These are phyloP conservation scores for Mastacembelus armatus DNA, from an alignment of 2,797 vertebrate species.

Conservation along the genomic window DNA sequence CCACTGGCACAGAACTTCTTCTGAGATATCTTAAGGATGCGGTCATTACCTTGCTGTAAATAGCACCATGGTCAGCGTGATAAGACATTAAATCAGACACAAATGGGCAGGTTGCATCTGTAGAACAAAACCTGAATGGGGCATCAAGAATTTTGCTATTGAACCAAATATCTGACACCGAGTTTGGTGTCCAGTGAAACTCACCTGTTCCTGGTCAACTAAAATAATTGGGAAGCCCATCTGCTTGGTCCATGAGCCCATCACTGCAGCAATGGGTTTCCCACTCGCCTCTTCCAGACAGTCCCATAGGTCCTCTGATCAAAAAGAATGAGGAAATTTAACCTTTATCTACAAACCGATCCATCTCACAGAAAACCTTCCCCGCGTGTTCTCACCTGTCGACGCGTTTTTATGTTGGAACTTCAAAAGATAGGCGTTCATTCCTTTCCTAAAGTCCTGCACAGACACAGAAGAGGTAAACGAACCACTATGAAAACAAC, in stretches of 20 bases:
- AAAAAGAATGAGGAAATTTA: too few species aligned
- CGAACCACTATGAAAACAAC: background rate
- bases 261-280: constrained; percentile 95
- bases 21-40: constrained; percentile 92
- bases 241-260: constrained; percentile 98
- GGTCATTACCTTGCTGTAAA: constrained; percentile 90
- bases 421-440: constrained; percentile 96
- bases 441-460: constrained; percentile 98
- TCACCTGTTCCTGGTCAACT: constrained; percentile 95
- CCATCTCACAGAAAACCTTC: background rate
- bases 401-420: constrained; percentile 98
- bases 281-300: constrained; percentile 96
- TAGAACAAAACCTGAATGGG: too few species aligned
- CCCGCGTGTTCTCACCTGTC: constrained; percentile 85
- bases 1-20: constrained; percentile 99
- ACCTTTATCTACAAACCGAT: background rate
- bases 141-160: too few species aligned
- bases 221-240: constrained; percentile 98
- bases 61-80: background rate
- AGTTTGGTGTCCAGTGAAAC: background rate
- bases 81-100: too few species aligned
- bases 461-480: constrained; percentile 27
- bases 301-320: constrained; percentile 99
- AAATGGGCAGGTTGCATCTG: too few species aligned
- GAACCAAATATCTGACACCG: too few species aligned